Evolutionary conservation across 2,888 invertebrate genomes (phyloP), one percentile per base, ranked within the genome.

Genomic region (Heliconius aoede): DNA sequence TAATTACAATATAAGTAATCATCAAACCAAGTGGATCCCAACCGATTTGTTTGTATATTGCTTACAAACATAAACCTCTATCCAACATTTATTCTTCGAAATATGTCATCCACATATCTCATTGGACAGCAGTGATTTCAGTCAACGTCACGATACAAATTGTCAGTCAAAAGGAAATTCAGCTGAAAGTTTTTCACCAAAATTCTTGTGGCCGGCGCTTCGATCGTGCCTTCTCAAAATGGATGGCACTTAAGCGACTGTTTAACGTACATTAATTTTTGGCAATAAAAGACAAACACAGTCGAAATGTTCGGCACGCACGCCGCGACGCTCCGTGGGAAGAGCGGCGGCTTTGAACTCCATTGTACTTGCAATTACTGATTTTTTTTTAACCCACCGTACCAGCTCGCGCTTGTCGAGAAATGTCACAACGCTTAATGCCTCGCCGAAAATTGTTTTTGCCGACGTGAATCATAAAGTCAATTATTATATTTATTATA

Each of bases 211-310:
- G 85, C 85, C 85, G 82, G 86, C 82, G 82, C 77, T 80, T 74
- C 76, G 78, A 75, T 84, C 82, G 71, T 72, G 74, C 74, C 74
- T 89, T 89, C 88, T 89, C 91, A 91, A 90, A 86, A 89, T 85
- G 89, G 88, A 87, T 88, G 87, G 92, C 89, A 94, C 94, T 94
- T 94, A 94, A 88, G 91, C 88, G n/a, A 86, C 93, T 93, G 88
- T 94, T 93, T 93, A 91, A 91, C 85, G 93, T 90, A 89, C 94
- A 93, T 94, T 94, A 93, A 94, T 94, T 94, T 94, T 94, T 93
- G 94, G 94, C 93, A 94, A 94, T 94, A 94, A 94, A 94, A 93
- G 92, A 90, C 86, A 90, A 89, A 93, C 92, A 88, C 86, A 91
- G 90, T 83, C 82, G 90, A 88, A 91, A 94, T 94, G 93, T 89